phyloP scores from a whole-genome alignment of 1,140 invertebrate species.

The Pseudomyrmex concolor region DNA sequence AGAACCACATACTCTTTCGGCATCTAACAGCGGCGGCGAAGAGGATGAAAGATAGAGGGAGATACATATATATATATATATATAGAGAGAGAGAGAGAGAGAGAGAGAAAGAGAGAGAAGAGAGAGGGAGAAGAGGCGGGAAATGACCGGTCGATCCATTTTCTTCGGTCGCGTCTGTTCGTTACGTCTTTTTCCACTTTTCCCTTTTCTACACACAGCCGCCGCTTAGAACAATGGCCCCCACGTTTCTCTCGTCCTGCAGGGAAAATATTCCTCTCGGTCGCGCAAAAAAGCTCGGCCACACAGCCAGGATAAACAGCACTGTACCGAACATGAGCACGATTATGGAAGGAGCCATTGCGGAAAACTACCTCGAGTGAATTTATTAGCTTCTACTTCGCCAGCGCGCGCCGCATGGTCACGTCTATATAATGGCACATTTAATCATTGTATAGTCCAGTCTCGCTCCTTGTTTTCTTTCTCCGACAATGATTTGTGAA shows the following conservation, averaged over 20 bases:
- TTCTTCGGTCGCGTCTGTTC: conserved; percentile 59
- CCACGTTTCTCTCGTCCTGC: conserved; percentile 36
- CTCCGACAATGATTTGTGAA: background rate
- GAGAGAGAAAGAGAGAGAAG: background rate
- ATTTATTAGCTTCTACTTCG: conserved; percentile 31
- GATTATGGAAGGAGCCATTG: conserved; percentile 23
- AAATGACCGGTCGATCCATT: conserved; percentile 57
- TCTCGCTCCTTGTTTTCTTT: background rate
- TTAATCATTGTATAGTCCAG: background rate
- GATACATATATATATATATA: no score
- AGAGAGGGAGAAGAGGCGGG: background rate
- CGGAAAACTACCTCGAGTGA: conserved; percentile 24
- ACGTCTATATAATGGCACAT: conserved; percentile 1
- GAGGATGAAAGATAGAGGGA: background rate
- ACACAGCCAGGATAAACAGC: conserved; percentile 18
- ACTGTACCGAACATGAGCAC: background rate
- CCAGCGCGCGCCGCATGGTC: background rate
- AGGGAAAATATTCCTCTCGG: conserved; percentile 44
- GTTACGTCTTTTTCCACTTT: conserved; percentile 60
- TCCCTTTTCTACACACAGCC: conserved; percentile 32
- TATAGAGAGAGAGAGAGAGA: background rate
- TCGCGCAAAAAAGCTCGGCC: conserved; percentile 40
- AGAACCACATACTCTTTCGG: conserved; percentile 24
- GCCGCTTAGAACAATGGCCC: conserved; percentile 38
- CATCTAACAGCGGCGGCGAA: conserved; percentile 20